Percentiles rank a stretch among this genome's conserved stretches.
Conservation (phyloP, 1,140 invertebrate species). For the Drosophila elegans region DNA sequence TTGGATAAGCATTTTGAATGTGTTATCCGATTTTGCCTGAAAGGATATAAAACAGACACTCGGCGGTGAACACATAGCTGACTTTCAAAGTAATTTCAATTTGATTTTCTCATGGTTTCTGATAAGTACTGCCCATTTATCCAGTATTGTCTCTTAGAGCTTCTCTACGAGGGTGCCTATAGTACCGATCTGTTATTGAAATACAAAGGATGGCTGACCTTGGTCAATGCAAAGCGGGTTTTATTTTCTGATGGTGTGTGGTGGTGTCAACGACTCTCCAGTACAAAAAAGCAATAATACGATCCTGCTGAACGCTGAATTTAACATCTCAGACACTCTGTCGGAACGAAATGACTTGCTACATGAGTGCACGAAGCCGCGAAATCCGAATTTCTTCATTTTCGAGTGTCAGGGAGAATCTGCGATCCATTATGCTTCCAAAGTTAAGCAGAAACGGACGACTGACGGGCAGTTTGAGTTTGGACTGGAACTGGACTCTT, state of each 20-base stretch:
- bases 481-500: neutral
- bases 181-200: constrained; percentile 1
- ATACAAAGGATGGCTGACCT: constrained; percentile 6
- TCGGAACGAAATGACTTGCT: constrained; percentile 1
- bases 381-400: neutral
- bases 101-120: neutral
- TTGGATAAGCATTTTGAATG: constrained; percentile 46
- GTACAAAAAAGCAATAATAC: constrained; percentile 3
- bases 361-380: neutral
- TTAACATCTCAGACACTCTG: constrained; percentile 18
- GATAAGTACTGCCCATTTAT: neutral
- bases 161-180: constrained; percentile 13
- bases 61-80: neutral
- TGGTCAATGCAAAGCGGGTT: neutral
- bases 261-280: constrained; percentile 10
- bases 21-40: neutral
- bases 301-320: neutral
- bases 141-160: neutral
- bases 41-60: neutral
- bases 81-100: constrained; percentile 9
- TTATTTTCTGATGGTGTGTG: neutral
- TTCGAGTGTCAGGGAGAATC: neutral
- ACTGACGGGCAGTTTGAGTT: no score
- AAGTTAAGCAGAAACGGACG: neutral
- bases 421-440: neutral